Conservation (phyloP, 2,888 invertebrate genomes). For the Campoplex capitator region DNA sequence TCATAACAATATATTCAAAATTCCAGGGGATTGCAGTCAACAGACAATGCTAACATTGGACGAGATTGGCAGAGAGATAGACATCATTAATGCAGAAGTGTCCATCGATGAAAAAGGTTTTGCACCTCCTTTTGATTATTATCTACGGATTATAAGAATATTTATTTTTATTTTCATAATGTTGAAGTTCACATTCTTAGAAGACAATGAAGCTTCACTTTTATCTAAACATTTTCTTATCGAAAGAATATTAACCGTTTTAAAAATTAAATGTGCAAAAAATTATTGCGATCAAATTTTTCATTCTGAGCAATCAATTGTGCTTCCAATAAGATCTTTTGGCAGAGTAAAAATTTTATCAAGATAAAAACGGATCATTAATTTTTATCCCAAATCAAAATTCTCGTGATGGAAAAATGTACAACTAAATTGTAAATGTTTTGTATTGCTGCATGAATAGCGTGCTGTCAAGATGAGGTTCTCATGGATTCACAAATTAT, state of each 20-base stretch:
- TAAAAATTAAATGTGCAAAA: not conserved
- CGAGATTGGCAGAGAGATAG: conserved; percentile 76
- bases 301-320: no score
- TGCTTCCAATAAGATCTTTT: no score
- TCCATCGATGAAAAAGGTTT: conserved; percentile 78
- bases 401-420: no score
- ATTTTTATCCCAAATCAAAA: no score
- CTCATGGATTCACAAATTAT: conserved; percentile 81
- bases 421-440: not conserved
- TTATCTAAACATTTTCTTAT: no score
- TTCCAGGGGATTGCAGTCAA: conserved; percentile 74
- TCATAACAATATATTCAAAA: not conserved
- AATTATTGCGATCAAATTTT: no score
- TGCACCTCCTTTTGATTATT: not conserved
- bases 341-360: no score
- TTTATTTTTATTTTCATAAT: not conserved
- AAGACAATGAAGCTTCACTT: no score
- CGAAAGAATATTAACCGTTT: not conserved
- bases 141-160: not conserved
- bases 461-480: conserved; percentile 77
- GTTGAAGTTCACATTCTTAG: not conserved
- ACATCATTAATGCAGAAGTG: conserved; percentile 75
- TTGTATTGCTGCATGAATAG: conserved; percentile 69
- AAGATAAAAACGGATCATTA: no score
- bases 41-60: conserved; percentile 74